Evolutionary conservation across 53 echinoderm and acorn worm genomes (phyloP).

Genomic region (Holothuria leucospilota): DNA sequence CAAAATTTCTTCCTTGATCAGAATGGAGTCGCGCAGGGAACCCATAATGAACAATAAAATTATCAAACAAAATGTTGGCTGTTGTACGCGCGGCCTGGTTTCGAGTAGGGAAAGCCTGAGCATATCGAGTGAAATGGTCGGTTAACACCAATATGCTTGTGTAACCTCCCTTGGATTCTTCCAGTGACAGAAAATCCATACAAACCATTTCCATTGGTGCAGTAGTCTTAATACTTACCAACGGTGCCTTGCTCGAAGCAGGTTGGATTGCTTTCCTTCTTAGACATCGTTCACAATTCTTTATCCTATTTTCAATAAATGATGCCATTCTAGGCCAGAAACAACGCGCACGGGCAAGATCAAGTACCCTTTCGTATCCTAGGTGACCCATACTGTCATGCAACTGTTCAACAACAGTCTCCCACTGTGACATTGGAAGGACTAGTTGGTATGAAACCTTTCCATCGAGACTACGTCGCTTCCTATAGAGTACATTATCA

Average conservation of each 20-base stretch:
- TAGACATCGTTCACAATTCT: background rate
- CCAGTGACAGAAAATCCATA: background rate
- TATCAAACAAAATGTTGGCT: background rate
- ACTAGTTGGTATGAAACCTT: slow-evolving; percentile 1
- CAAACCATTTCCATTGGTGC: background rate
- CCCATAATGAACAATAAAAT: background rate
- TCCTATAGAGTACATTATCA: slow-evolving; percentile 24
- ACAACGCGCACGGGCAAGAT: background rate
- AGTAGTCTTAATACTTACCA: background rate
- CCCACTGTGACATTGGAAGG: slow-evolving; percentile 19
- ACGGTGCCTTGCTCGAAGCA: background rate
- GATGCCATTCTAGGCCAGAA: background rate
- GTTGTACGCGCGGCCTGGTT: background rate
- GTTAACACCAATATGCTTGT: background rate
- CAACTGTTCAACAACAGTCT: background rate
- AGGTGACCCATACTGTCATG: slow-evolving; percentile 2
- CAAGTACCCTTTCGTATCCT: background rate
- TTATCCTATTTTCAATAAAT: background rate
- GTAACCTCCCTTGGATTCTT: background rate
- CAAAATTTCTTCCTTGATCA: background rate
- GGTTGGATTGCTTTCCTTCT: background rate
- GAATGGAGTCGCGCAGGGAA: background rate
- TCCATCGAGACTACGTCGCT: background rate
- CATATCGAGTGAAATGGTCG: background rate
- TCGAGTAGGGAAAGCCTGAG: background rate